Conservation (phyloP, 2,113 vertebrate species). For the Peromyscus leucopus region DNA sequence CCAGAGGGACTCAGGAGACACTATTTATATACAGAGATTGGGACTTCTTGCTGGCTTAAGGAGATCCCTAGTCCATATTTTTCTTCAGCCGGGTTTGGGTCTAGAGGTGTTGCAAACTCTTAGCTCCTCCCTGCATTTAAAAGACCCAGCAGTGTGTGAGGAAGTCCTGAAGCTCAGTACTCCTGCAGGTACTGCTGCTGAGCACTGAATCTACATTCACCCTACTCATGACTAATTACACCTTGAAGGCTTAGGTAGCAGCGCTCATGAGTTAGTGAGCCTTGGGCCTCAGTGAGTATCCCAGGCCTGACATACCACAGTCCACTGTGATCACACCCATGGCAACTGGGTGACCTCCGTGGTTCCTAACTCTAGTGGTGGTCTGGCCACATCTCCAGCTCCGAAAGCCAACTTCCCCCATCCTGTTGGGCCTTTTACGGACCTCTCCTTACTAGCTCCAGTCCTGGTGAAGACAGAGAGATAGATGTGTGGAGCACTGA, state of each 20-base stretch:
- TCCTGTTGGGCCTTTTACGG: too few relatives aligned
- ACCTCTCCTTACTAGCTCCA: not conserved
- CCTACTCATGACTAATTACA: fast-evolving
- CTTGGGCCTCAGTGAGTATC: not conserved
- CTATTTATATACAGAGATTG: not conserved
- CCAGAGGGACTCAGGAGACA: not conserved
- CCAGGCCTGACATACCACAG: fast-evolving
- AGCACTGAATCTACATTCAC: not conserved
- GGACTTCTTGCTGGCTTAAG: not conserved
- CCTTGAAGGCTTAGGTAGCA: fast-evolving
- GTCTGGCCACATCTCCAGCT: too few relatives aligned
- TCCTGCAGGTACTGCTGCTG: fast-evolving
- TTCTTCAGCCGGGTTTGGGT: not conserved
- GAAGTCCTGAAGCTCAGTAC: too few relatives aligned
- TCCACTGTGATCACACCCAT: fast-evolving
- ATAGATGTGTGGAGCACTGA: fast-evolving
- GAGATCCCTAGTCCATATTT: fast-evolving
- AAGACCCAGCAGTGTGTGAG: not conserved
- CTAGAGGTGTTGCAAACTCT: not conserved
- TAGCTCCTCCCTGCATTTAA: not conserved
- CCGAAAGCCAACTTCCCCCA: fast-evolving
- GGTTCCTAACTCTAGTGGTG: too few relatives aligned
- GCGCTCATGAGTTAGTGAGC: not conserved
- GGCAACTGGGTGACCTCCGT: fast-evolving
- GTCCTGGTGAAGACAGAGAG: not conserved